These are phyloP conservation scores for Lepidochrysops patricia DNA, from an alignment of 2,888 invertebrate species.

Conservation along the genomic window DNA sequence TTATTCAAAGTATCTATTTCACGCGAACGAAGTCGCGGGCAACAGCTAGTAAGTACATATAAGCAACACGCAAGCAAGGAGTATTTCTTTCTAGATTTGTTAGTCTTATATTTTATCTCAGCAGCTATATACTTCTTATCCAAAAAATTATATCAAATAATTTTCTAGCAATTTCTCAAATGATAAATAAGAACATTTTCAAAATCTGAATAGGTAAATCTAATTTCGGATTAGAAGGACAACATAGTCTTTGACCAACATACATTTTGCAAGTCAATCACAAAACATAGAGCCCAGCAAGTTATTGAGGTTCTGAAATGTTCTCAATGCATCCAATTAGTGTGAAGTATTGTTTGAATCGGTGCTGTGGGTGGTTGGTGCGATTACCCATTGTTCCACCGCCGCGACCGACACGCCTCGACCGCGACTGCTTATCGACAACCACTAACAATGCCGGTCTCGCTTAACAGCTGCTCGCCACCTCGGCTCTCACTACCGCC, in stretches of 20 bases:
- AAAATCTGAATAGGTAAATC: too few species aligned
- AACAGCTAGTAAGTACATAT: background rate
- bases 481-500: slow-evolving; percentile 61
- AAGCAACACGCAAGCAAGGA: background rate
- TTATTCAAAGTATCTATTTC: too few species aligned
- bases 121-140: too few species aligned
- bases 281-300: background rate
- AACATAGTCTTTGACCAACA: too few species aligned
- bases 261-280: background rate
- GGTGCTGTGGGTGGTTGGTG: slow-evolving; percentile 25
- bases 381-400: slow-evolving; percentile 63
- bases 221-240: too few species aligned
- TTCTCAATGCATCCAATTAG: slow-evolving; percentile 15
- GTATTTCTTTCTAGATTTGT: too few species aligned
- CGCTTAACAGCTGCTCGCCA: slow-evolving; percentile 53
- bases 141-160: too few species aligned
- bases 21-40: too few species aligned
- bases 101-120: too few species aligned
- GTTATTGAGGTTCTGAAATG: slow-evolving; percentile 9
- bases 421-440: slow-evolving; percentile 42
- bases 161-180: too few species aligned
- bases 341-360: slow-evolving; percentile 16
- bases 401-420: slow-evolving; percentile 66
- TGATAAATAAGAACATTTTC: too few species aligned
- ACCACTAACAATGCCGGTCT: slow-evolving; percentile 52